Conservation (phyloP, 2,113 vertebrate genomes). For the Hemibagrus wyckioides region DNA sequence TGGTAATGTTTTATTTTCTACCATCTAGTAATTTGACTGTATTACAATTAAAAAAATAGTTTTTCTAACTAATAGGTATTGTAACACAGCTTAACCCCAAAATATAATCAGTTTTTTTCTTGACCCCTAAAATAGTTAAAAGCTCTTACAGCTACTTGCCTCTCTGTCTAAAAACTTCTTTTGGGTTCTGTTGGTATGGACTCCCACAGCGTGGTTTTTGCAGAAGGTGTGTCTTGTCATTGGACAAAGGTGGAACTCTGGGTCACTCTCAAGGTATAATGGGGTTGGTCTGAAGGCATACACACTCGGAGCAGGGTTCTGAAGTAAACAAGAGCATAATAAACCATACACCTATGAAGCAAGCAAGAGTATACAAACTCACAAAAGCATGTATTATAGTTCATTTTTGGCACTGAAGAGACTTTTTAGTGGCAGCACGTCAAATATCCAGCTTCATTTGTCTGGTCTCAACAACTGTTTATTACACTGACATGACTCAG, state of each 20-base stretch:
- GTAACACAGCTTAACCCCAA: neutral
- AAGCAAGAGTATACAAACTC: neutral
- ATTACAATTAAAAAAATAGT: neutral
- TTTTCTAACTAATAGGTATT: neutral
- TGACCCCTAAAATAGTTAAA: neutral
- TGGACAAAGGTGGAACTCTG: constrained; percentile 85
- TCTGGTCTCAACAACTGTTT: neutral
- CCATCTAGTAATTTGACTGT: neutral
- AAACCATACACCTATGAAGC: neutral
- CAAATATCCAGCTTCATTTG: neutral
- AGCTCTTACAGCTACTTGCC: constrained; percentile 64
- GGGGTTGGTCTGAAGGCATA: constrained; percentile 73
- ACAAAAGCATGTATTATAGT: neutral
- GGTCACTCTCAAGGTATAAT: constrained; percentile 77
- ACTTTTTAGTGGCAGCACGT: neutral
- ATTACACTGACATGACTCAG: neutral
- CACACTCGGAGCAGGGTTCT: constrained; percentile 88
- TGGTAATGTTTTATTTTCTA: neutral
- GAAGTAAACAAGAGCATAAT: constrained; percentile 35
- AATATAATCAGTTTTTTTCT: neutral
- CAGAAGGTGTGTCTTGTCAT: constrained; percentile 76
- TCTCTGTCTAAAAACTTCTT: constrained; percentile 75
- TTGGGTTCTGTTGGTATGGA: constrained; percentile 70
- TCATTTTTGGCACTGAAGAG: neutral
- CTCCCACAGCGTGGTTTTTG: constrained; percentile 57